Evolutionary conservation across 35 echinoderm and acorn worm species (phyloP).

Genomic region (Antedon bifida): DNA sequence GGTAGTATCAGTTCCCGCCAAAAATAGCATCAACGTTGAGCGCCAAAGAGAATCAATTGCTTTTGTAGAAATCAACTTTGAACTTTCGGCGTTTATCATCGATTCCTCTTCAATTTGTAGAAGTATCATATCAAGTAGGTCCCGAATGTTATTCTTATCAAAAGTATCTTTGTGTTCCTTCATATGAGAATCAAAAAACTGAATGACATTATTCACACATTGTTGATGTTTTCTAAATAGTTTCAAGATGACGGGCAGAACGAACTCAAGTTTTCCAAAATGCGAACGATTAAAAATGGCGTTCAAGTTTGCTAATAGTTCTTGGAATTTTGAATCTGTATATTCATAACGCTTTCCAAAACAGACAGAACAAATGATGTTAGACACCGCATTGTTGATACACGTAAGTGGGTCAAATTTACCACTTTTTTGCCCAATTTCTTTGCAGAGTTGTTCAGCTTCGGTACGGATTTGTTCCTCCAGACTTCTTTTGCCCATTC

Average conservation of each 20-base stretch:
- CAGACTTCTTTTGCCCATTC: constrained; percentile 36
- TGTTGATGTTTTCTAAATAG: not conserved
- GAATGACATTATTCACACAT: not conserved
- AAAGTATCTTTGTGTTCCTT: constrained; percentile 6
- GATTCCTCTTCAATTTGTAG: constrained; percentile 9
- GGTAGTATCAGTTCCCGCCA: constrained; percentile 51
- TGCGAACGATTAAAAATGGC: not conserved
- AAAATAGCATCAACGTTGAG: constrained; percentile 21
- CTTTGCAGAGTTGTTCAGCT: not conserved
- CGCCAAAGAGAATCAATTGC: constrained; percentile 4
- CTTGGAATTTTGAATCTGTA: constrained; percentile 20
- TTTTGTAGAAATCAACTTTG: not conserved
- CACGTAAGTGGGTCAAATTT: constrained; percentile 20
- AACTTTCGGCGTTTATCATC: too few species aligned
- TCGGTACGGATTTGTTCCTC: constrained; percentile 38
- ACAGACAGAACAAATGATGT: constrained; percentile 53
- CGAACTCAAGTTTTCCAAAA: not conserved
- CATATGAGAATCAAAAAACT: not conserved
- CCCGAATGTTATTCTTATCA: constrained; percentile 9
- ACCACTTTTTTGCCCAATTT: constrained; percentile 9
- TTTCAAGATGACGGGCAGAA: not conserved
- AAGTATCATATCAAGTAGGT: constrained; percentile 17
- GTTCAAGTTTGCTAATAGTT: constrained; percentile 19
- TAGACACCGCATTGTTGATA: constrained; percentile 35
- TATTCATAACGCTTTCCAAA: constrained; percentile 47